Percentiles rank a stretch among this genome's conserved stretches.
Conservation (phyloP, 2,113 vertebrate genomes). For the Lophura nycthemera region DNA sequence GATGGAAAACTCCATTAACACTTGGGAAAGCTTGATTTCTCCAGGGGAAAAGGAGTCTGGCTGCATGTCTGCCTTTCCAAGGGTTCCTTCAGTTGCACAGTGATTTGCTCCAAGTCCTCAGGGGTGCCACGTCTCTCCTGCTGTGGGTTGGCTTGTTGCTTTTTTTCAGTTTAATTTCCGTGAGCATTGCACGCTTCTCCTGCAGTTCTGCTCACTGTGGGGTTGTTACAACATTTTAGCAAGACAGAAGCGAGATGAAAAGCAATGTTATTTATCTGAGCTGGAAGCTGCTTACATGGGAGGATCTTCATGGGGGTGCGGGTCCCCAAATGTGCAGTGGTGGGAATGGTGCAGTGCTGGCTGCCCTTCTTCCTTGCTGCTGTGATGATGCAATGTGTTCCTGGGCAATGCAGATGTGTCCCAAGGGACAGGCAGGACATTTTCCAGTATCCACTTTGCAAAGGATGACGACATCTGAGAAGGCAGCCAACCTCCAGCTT, state of each 20-base stretch:
- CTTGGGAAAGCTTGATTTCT: not conserved
- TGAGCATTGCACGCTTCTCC: not conserved
- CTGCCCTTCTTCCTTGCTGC: not conserved
- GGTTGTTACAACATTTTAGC: not conserved
- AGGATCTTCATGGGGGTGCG: not conserved
- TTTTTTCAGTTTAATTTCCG: not conserved
- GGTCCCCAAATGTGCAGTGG: not conserved
- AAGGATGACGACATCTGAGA: not conserved
- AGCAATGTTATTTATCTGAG: not conserved
- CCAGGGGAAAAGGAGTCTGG: not conserved
- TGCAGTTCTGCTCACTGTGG: not conserved
- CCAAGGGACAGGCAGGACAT: not conserved
- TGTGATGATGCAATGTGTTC: not conserved
- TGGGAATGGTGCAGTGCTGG: not conserved
- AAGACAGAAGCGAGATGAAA: not conserved
- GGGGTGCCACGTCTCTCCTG: not conserved
- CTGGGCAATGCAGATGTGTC: not conserved
- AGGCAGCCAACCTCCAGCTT: not conserved
- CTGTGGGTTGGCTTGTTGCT: not conserved
- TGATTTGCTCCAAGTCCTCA: not conserved
- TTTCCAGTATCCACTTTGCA: not conserved
- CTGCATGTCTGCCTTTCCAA: not conserved
- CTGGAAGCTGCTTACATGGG: not conserved
- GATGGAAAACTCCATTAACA: not conserved
- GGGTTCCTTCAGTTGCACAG: not conserved